A percentile compares a stretch with the other conserved stretches of the same genome.
Conservation (phyloP, 2,888 invertebrate species). For the Oscheius sp. region DNA sequence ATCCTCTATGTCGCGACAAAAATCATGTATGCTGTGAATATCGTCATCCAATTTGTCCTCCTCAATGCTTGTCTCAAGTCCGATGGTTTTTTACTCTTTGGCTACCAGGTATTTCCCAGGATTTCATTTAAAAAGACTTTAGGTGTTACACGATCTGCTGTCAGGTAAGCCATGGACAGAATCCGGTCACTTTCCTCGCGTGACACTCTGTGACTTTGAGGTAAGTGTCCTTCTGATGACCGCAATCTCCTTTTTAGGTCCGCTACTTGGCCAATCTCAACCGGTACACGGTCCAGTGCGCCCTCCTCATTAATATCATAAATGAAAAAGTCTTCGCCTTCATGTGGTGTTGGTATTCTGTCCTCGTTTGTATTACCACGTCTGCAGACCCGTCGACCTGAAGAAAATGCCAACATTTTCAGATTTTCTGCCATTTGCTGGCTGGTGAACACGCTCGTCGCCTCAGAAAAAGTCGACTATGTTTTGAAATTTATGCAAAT, state of each 20-base stretch:
- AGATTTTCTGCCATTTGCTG: constrained; percentile 68
- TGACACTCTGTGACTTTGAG: constrained; percentile 72
- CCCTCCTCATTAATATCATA: constrained; percentile 71
- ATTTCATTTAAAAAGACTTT: constrained; percentile 44
- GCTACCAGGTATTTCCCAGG: constrained; percentile 61
- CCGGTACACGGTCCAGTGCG: constrained; percentile 68
- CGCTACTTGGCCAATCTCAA: constrained; percentile 72
- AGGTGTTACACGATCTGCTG: constrained; percentile 64
- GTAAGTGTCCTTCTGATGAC: too few relatives aligned
- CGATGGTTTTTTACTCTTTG: constrained; percentile 66
- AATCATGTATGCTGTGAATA: constrained; percentile 66
- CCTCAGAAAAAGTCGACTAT: constrained; percentile 69
- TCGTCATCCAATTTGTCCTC: constrained; percentile 67
- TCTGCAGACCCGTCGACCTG: constrained; percentile 23
- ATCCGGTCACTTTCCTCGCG: constrained; percentile 71
- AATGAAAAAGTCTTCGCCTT: constrained; percentile 73
- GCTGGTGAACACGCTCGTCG: constrained; percentile 64
- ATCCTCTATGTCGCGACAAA: constrained; percentile 65
- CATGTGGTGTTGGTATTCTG: constrained; percentile 72
- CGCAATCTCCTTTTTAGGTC: constrained; percentile 35
- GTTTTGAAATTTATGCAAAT: constrained; percentile 67
- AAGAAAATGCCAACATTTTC: constrained; percentile 14
- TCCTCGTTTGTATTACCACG: constrained; percentile 66
- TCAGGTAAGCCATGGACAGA: constrained; percentile 70
- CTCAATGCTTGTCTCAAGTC: constrained; percentile 70